These are phyloP conservation scores for Germaria angustata DNA, from an alignment of 2,888 invertebrate species.

Conservation along the genomic window DNA sequence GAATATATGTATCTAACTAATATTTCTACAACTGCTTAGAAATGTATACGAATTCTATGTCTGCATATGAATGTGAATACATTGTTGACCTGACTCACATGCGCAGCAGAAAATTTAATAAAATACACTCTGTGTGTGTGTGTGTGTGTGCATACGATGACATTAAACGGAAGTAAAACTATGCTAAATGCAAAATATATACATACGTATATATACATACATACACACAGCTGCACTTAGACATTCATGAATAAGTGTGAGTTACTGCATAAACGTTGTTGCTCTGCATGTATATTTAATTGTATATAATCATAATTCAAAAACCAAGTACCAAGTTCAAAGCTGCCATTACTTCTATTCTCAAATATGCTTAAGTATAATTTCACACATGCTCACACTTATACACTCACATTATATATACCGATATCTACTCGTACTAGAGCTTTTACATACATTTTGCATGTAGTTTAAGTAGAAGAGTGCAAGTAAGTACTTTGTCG, in stretches of 20 bases:
- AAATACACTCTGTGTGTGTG: neutral
- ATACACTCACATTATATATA: neutral
- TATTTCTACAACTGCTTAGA: neutral
- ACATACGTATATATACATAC: no score
- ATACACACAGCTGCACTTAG: neutral
- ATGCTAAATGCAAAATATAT: conserved; percentile 47
- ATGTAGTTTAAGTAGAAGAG: neutral
- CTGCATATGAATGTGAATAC: conserved; percentile 10
- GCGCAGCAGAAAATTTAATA: conserved; percentile 57
- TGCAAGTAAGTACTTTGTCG: neutral
- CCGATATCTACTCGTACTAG: neutral
- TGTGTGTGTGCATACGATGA: conserved; percentile 34
- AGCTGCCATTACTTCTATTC: conserved; percentile 75
- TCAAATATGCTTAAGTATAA: conserved; percentile 29
- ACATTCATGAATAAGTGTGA: conserved; percentile 37
- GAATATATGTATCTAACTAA: neutral
- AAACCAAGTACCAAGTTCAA: conserved; percentile 77
- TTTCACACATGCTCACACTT: neutral
- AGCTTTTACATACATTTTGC: neutral
- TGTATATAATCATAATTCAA: conserved; percentile 74
- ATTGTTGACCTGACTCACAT: conserved; percentile 62
- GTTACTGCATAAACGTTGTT: conserved; percentile 55
- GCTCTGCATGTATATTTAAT: conserved; percentile 53
- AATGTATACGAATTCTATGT: neutral
- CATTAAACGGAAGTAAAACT: conserved; percentile 63